Percentiles rank a stretch among this genome's conserved stretches.
Evolutionary conservation across 2,888 invertebrate genomes (phyloP).

Genomic region (Platycheirus albimanus): DNA sequence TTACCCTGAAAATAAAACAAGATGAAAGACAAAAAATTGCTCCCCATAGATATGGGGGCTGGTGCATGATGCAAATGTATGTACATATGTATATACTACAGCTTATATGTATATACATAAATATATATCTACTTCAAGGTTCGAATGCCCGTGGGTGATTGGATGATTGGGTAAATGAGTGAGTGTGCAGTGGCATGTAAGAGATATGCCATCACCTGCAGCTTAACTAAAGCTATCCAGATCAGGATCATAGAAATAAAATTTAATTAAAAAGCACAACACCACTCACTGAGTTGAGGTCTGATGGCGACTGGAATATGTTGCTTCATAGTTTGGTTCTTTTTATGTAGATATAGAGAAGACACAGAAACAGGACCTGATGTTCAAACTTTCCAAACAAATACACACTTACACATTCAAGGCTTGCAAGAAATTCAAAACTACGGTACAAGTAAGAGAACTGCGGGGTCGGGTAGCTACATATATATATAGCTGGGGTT

Average conservation of each 20-base stretch:
- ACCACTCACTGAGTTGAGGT: conserved; percentile 11
- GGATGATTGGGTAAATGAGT: conserved; percentile 46
- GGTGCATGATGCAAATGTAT: conserved; percentile 9
- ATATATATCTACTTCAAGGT: conserved; percentile 1
- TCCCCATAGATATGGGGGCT: conserved; percentile 14
- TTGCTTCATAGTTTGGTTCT: neutral
- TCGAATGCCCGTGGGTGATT: neutral
- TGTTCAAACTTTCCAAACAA: conserved; percentile 18
- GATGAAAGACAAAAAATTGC: conserved; percentile 6
- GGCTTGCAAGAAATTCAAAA: neutral
- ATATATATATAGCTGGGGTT: neutral
- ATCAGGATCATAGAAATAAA: conserved; percentile 62
- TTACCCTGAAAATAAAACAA: conserved; percentile 23
- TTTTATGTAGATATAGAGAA: neutral
- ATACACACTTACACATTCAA: neutral
- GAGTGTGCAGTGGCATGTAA: conserved; percentile 62
- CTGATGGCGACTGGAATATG: conserved; percentile 2
- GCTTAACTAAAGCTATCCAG: conserved; percentile 55
- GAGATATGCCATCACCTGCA: conserved; percentile 61
- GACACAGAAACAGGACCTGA: neutral
- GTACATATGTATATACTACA: too few relatives aligned
- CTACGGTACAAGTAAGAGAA: neutral
- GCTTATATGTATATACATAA: neutral
- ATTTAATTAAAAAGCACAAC: conserved; percentile 72
- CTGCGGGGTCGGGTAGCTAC: neutral